Base-by-base conservation (phyloP, 1,140 invertebrate species). In the Olivierus martensii region DNA sequence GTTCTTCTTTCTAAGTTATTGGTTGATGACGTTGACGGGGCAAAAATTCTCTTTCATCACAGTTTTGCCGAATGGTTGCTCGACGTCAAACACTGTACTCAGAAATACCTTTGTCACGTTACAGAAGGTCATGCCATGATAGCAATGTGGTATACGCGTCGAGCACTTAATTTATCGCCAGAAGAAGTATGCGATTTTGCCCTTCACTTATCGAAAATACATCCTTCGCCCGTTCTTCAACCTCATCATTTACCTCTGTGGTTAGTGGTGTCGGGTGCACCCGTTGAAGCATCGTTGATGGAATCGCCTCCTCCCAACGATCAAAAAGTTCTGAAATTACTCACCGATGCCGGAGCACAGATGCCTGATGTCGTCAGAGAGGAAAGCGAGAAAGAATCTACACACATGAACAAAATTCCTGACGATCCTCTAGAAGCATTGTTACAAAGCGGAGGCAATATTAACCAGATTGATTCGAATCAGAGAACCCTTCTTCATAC, bases 1-100 rank as follows among this genome's bases (percentile, higher is more conserved):
- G 79, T 86, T 63, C 66, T 91, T 3, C 73, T 94, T 51, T 76
- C 80, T 22, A 79, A 85, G 65, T 80, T 81, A n/a, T 71, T 79
- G 19, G 72, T 75, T 2, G 73, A 77, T 4, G 71, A 77, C 52
- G 79, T 71, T 68, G 73, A 68, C 46, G 62, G 44, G 22, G 78
- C 78, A 22, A 71, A 88, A 50, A 79, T 82, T 59, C 72, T 89
- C 3, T 88, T 91, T 67, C 88, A 92, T 67, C 83, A 85, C 63
- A 92, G 87, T 53, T 95, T 95, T 67, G 82, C 88, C 9, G 85
- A 90, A 63, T 97, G 91, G 91, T 68, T 96, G 42, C 69, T 89
- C 19, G 91, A 97, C 69, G 90, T 95, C 0, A 97, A 96, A 70
- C 90, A 95, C 63, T 94, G 90, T 65, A 95, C 91, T 11, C 84